A percentile compares a stretch with the other conserved stretches of the same genome.
Conservation (phyloP, 2,888 invertebrate genomes). For the Sipha maydis region DNA sequence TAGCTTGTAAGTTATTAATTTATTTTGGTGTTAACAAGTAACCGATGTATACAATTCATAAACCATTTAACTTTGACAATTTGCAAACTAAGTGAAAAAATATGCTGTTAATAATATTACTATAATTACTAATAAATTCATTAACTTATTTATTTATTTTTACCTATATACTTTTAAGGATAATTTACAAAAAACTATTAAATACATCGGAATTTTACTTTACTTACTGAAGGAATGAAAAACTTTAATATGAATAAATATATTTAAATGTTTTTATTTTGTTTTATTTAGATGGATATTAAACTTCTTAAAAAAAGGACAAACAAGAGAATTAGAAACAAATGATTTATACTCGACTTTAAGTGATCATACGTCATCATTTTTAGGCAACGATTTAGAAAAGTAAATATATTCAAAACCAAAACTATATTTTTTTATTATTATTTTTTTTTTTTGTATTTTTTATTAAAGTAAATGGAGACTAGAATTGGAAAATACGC, state of each 20-base stretch:
- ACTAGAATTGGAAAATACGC: neutral
- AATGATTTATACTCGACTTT: neutral
- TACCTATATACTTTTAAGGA: no score
- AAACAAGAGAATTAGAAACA: neutral
- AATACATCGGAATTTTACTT: no score
- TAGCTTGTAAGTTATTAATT: no score
- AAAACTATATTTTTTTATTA: neutral
- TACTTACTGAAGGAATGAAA: no score
- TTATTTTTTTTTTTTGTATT: neutral
- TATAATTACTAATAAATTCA: no score
- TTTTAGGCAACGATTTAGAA: neutral
- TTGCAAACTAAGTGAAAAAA: no score
- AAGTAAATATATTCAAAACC: neutral
- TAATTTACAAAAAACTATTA: no score
- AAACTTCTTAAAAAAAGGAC: neutral
- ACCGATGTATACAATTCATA: no score
- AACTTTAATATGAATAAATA: neutral
- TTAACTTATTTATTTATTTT: no score
- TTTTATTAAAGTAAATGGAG: neutral
- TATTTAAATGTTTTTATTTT: neutral
- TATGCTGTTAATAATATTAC: no score
- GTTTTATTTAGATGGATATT: neutral
- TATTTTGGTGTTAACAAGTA: no score
- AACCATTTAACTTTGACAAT: no score
- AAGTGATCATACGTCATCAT: neutral